Base-by-base conservation (phyloP, 1,140 invertebrate species). In the Kradibia gibbosae region DNA sequence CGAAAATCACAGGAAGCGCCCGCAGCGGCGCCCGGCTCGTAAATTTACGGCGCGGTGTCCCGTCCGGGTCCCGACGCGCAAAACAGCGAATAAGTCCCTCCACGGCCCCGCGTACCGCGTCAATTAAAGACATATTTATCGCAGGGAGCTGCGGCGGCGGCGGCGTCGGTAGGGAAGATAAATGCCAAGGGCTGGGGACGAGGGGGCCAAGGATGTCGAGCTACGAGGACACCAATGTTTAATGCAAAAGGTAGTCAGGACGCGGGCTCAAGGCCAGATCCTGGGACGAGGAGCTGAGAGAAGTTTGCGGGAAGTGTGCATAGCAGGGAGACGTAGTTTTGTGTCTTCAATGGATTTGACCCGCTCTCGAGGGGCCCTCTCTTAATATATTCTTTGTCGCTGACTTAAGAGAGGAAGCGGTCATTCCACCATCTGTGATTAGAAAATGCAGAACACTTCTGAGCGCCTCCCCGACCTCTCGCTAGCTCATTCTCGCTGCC, bases 121-220 rank as follows among this genome's bases (percentile, higher is more conserved):
- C 42, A 57, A 74, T 80, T 65, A 74, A 65, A 65, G 71, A 31
- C 36, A 45, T 50, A 65, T 74, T 74, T 74, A 74, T 74, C 55
- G 55, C 55, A 7, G 53, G 42, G 48, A 73, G 60, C 28, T 10
- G 57, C 10, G 36, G 57, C 13, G 53, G 42, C 57, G 62, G 60
- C 28, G 20, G 57, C 10, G 36, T 57, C 15, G n/a, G 15, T 36
- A 22, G 48, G 3, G 28, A 28, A 75, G n/a, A n/a, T 60, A 60
- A 55, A 75, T 62, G 60, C 34, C 36, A 22, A 36, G 31, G 31
- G 7, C 31, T 48, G 20, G 17, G 22, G 15, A 65, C 22, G 39
- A 60, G 13, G 53, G 17, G 28, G 22, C 20, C 73, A 75, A 25
- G 73, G 53, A 57, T 75, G 55, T 10, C 3, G 1, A 36, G 34